Base-by-base conservation (phyloP, 2,113 vertebrate genomes). In the Colinus virginianus region DNA sequence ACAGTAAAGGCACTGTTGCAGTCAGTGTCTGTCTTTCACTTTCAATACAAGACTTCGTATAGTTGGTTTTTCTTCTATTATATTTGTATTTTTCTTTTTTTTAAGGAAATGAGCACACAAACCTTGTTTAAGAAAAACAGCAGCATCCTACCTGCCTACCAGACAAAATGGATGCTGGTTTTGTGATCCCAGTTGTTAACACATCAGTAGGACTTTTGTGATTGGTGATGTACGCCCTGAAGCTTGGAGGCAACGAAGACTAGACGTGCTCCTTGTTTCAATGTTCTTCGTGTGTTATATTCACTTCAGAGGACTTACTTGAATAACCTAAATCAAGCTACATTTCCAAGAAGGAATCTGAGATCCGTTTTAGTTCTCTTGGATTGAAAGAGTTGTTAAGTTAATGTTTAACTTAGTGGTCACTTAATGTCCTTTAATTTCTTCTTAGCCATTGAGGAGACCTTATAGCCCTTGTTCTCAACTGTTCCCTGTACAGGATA, bases 1-100 rank as follows among this genome's bases (percentile, higher is more conserved):
- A 49, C 49, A 25, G 38, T 94, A 43, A 84, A 94, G 51, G 51
- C 82, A 90, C 71, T 83, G n/a, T 72, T 92, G 61, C 30, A 79
- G 46, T 69, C 68, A 92, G 46, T 66, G 56, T 51, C 46, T 79
- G 69, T 64, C 40, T 79, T 51, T 32, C 15, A 38, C 53, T 93
- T 95, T 74, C 81, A 86, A 77, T 90, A 77, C 3, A 6, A 58
- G 68, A 77, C 40, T 82, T 78, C 21, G 11, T 71, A 7, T 32
- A 38, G 19, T 58, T 58, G 55, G 4, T 20, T 70, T 49, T 88
- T 78, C 19, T 91, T 93, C 13, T 12, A 83, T 53, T 40, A 43
- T 77, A 12, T 40, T 13, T 40, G 40, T 40, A 12, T 40, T 40
- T 40, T 40, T 40, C 40, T 55, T 18, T 58, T 58, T 82, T 18